Evolutionary conservation across 1,140 invertebrate genomes (phyloP), one percentile per base, ranked within the genome.

Genomic region (Holcopasites calliopsidis): DNA sequence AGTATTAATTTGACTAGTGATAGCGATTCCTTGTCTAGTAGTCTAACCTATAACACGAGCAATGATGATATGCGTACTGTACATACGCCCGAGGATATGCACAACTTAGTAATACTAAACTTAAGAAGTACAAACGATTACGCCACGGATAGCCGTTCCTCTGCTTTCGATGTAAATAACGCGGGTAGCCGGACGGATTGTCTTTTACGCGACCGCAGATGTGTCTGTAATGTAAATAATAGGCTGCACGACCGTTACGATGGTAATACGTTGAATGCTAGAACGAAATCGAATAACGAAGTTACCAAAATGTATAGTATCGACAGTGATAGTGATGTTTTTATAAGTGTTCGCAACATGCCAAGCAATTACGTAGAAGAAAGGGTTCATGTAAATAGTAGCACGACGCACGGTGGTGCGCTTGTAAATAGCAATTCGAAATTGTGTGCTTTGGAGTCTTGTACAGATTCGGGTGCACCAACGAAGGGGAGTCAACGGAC

Each of bases 1-100:
- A 88, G 86, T 88, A 88, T 88, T 88, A 88, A 88, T 79, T 76
- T 76, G 73, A 83, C 79, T 87, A 88, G 83, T 85, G 85, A 82
- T 87, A 80, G 75, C 79, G 77, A 79, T 65, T 82, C 83, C 76
- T 80, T 78, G 72, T 75, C 70, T 52, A 79, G 62, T 87, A 85
- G 84, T 70, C 60, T 85, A 79, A 79, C 33, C 54, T 77, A 76
- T 60, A 83, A 80, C 79, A 76, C 58, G 65, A 68, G 62, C 58
- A 70, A 57, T 57, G 68, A 77, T 74, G n/a, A n/a, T n/a, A 71
- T 66, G 74, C 40, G 76, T 74, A 83, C 40, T 73, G 58, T 76
- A 81, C 58, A 65, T 64, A 71, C n/a, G 31, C 23, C 40, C 57
- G 77, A 75, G 31, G 55, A 44, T 16, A 35, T 76, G 47, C 74